These are phyloP conservation scores for Microctonus aethiopoides DNA, from an alignment of 2,888 invertebrate genomes.

Conservation along the genomic window DNA sequence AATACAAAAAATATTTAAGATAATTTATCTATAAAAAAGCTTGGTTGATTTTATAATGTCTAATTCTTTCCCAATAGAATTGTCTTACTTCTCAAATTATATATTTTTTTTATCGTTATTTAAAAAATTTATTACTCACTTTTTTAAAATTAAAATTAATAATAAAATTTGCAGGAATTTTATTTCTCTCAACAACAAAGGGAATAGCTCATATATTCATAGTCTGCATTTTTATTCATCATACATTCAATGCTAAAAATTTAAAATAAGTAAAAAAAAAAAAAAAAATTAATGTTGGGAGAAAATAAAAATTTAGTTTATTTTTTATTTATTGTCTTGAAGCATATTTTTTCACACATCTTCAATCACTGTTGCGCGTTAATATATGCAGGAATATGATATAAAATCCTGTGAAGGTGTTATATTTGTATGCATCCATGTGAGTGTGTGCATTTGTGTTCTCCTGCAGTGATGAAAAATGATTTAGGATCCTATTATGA, in stretches of 20 bases:
- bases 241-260: too few species aligned
- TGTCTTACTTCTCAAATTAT: background rate
- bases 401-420: too few species aligned
- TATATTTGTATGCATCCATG: background rate
- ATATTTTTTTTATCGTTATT: background rate
- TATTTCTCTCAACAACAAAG: too few species aligned
- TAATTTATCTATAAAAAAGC: background rate
- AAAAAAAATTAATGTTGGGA: too few species aligned
- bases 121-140: too few species aligned
- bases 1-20: background rate
- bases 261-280: too few species aligned
- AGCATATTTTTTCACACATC: background rate
- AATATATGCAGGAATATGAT: background rate
- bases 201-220: too few species aligned
- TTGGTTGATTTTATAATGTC: background rate
- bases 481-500: conserved; percentile 57
- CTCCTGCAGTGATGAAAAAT: conserved; percentile 47
- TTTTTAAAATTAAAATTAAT: background rate
- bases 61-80: background rate
- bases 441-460: conserved; percentile 37
- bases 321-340: too few species aligned
- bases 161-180: background rate
- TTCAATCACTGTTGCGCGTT: background rate
- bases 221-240: too few species aligned
- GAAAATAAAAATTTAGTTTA: too few species aligned